Conservation (phyloP, 2,113 vertebrate species). For the Litocranius walleri region DNA sequence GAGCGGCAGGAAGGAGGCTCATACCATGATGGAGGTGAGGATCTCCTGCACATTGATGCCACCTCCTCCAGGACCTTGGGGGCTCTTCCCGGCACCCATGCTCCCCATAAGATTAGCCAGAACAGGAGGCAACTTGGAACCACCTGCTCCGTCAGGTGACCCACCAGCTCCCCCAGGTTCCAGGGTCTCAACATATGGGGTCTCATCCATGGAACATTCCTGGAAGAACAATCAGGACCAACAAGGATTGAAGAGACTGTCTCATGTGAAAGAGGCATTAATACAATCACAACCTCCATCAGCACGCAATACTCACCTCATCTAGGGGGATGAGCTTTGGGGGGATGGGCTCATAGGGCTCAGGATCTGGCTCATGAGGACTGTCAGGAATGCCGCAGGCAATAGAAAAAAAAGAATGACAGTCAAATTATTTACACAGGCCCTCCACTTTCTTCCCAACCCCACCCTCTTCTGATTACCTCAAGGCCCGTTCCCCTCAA, state of each 20-base stretch:
- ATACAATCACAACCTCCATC: not conserved
- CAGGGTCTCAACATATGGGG: conserved; percentile 82
- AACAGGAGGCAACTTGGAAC: conserved; percentile 91
- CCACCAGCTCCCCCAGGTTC: conserved; percentile 77
- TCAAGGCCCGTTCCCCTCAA: not conserved
- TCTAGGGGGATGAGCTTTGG: conserved; percentile 93
- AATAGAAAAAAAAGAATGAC: not conserved
- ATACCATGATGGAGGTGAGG: conserved; percentile 93
- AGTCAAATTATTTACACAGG: not conserved
- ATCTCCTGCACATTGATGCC: conserved; percentile 93
- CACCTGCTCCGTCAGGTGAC: conserved; percentile 71
- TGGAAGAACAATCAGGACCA: conserved; percentile 57
- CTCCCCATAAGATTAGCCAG: conserved; percentile 92
- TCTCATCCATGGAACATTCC: conserved; percentile 88
- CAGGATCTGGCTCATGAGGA: conserved; percentile 92
- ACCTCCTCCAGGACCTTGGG: conserved; percentile 80
- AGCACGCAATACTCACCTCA: conserved; percentile 79
- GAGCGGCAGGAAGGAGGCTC: not conserved
- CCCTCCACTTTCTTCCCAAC: not conserved
- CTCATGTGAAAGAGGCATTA: not conserved
- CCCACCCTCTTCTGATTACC: not conserved
- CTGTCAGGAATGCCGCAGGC: conserved; percentile 80
- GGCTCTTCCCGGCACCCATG: conserved; percentile 84
- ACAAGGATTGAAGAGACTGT: not conserved
- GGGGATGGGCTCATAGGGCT: conserved; percentile 90